Conservation (phyloP, 2,888 invertebrate species). For the Acleris sparsana region DNA sequence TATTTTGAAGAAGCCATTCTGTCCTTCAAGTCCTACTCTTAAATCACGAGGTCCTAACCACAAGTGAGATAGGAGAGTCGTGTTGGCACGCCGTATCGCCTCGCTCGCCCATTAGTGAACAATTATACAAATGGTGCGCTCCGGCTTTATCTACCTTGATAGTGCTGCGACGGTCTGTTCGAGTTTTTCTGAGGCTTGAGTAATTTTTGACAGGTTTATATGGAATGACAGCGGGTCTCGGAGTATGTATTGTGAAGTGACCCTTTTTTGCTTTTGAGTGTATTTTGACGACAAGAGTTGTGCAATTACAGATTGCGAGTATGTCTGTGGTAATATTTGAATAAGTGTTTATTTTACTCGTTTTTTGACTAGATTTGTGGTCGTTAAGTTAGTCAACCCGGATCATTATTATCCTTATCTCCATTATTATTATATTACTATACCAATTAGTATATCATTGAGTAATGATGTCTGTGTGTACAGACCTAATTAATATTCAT, state of each 20-base stretch:
- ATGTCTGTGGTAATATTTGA: neutral
- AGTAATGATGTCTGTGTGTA: too few species aligned
- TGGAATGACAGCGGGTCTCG: neutral
- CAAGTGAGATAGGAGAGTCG: constrained; percentile 20
- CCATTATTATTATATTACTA: too few species aligned
- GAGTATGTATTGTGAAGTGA: too few species aligned
- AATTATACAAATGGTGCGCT: constrained; percentile 64
- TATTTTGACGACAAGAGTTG: constrained; percentile 21
- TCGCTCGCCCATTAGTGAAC: constrained; percentile 62
- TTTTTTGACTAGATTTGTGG: too few species aligned
- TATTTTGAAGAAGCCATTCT: neutral
- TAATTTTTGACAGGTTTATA: constrained; percentile 25
- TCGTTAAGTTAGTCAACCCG: too few species aligned
- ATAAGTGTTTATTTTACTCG: too few species aligned
- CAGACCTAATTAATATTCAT: too few species aligned
- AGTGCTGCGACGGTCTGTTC: constrained; percentile 46
- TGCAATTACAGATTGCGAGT: neutral
- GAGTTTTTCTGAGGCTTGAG: constrained; percentile 51
- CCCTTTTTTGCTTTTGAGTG: too few species aligned
- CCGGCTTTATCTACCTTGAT: constrained; percentile 28
- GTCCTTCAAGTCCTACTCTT: neutral
- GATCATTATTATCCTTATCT: too few species aligned
- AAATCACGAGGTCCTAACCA: constrained; percentile 25
- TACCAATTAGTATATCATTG: too few species aligned
- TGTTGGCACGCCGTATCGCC: constrained; percentile 47